Base-by-base conservation (phyloP, 2,113 vertebrate species). In the Solea solea region DNA sequence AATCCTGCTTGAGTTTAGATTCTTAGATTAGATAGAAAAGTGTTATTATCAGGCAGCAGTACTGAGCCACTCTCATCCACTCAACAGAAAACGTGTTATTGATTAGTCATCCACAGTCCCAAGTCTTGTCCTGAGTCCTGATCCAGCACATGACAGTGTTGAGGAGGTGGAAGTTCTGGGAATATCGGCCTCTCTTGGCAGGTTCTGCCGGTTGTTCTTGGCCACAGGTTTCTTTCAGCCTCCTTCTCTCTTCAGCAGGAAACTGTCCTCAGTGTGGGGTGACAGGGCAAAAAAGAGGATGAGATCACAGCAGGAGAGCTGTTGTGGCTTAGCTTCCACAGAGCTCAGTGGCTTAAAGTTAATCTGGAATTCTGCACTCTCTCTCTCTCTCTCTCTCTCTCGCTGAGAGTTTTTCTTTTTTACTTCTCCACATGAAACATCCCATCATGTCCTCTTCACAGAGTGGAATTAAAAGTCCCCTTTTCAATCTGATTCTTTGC, bases 221-320 rank as follows among this genome's bases (percentile, higher is more conserved):
- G 87, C 86, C 10, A 10, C 28, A 13, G 27, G 61, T 70, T 81
- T 76, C 53, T 77, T 39, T 78, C 52, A 78, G 39, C 66, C 57
- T 69, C 60, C 76, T 11, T 14, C 54, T 85, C 57, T 81, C 42
- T 74, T 53, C 12, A 16, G 62, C 46, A 52, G 76, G 62, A 88
- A 84, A 40, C 72, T 44, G 59, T 59, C 64, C 56, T 69, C 14
- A 7, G 80, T 10, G 7, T 52, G 39, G 53, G 64, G 80, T 62
- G 73, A 84, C 72, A 21, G 64, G 55, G 63, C 62, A 80, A 50
- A 81, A 74, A 80, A 48, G 78, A 84, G 88, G 78, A 83, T 80
- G 83, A 85, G 86, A 75, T 76, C 86, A 68, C 87, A 86, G 88
- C 79, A 74, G 88, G 90, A 80, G 81, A 83, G 82, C 76, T 86